Conservation (phyloP, 1,140 invertebrate genomes). For the Drosophila elegans region DNA sequence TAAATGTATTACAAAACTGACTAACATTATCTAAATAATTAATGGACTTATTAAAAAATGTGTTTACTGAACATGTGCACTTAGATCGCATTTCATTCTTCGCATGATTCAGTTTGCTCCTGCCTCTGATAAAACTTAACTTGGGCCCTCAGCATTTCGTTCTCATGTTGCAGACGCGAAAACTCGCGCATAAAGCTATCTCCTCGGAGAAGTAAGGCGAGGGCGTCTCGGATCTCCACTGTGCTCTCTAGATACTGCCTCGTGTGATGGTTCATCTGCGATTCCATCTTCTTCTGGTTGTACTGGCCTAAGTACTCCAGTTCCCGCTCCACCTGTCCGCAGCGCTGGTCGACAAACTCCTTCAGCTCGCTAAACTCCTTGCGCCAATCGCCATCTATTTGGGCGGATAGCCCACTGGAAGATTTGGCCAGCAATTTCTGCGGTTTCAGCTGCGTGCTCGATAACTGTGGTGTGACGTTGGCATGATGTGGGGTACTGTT, state of each 20-base stretch:
- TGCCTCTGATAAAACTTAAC: constrained; percentile 25
- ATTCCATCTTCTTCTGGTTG: constrained; percentile 54
- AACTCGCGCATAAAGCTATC: constrained; percentile 72
- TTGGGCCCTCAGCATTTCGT: constrained; percentile 55
- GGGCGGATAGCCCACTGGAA: constrained; percentile 50
- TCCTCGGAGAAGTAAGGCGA: constrained; percentile 54
- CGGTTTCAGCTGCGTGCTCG: constrained; percentile 22
- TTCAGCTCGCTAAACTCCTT: constrained; percentile 46
- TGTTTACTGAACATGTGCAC: background rate
- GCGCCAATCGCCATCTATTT: constrained; percentile 27
- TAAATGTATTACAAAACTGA: background rate
- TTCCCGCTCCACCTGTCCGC: constrained; percentile 57
- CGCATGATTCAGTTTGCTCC: constrained; percentile 5
- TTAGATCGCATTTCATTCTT: background rate
- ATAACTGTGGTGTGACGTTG: constrained; percentile 6
- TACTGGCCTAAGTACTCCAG: constrained; percentile 52
- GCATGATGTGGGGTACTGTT: constrained; percentile 75
- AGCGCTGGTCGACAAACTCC: constrained; percentile 49
- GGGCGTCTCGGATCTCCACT: constrained; percentile 58
- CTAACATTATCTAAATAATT: constrained; percentile 1
- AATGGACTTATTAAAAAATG: background rate
- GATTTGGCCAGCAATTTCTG: constrained; percentile 40
- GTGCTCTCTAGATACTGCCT: constrained; percentile 49
- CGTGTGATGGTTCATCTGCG: constrained; percentile 51
- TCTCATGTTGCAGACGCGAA: constrained; percentile 60